Evolutionary conservation across 1,140 invertebrate genomes (phyloP).

Genomic region (Drosophila busckii): DNA sequence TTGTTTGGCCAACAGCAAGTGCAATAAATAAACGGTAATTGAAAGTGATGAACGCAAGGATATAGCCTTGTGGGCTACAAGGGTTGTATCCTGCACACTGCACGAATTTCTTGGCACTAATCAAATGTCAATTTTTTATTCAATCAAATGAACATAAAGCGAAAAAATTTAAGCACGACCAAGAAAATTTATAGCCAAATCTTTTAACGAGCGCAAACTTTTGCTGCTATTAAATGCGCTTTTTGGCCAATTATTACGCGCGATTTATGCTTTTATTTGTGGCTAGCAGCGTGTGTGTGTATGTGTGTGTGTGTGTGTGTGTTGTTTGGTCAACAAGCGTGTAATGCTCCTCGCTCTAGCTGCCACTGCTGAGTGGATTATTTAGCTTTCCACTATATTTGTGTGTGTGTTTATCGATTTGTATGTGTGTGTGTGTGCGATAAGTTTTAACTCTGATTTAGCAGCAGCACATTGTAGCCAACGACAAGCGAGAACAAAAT

Average conservation of each 20-base stretch:
- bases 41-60: slow-evolving; percentile 64
- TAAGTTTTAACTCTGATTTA: no score
- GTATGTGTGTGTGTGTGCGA: neutral
- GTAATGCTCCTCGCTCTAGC: slow-evolving; percentile 19
- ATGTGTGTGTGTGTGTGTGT: neutral
- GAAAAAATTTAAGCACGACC: slow-evolving; percentile 16
- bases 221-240: slow-evolving; percentile 63
- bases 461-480: no score
- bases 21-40: slow-evolving; percentile 73
- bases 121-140: slow-evolving; percentile 76
- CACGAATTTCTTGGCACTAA: no score
- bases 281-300: neutral
- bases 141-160: slow-evolving; percentile 60
- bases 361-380: slow-evolving; percentile 28
- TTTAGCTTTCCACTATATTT: no score
- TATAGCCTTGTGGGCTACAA: no score
- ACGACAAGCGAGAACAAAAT: no score
- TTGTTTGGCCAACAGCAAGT: slow-evolving; percentile 27
- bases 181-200: slow-evolving; percentile 50
- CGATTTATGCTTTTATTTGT: slow-evolving; percentile 77
- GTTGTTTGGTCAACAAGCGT: slow-evolving; percentile 44
- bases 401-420: neutral
- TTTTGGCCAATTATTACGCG: slow-evolving; percentile 75
- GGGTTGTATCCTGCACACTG: no score
- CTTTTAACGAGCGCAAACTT: slow-evolving; percentile 53